Evolutionary conservation across 2,888 invertebrate species (phyloP), one percentile per base, ranked within the genome.

Genomic region (Apamea sordens): DNA sequence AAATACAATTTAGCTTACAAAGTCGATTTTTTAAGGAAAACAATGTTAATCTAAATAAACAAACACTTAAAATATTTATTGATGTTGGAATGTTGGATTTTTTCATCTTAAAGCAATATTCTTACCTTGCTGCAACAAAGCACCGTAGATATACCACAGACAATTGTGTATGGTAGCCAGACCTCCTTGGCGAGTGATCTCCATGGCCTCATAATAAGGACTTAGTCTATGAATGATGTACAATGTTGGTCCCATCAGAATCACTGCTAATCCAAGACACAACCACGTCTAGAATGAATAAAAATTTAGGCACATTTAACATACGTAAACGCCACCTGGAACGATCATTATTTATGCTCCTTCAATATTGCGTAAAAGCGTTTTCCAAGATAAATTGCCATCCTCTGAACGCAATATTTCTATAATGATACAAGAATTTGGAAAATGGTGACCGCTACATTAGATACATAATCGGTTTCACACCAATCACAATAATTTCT

Each of bases 111-210:
- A 36, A 63, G 5, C 11, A 53, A 44, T 11, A 4, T 28, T 8
- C 72, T 79, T 15, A 98, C 99, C 99, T 98, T 99, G 99, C 91
- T 99, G 99, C 63, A 99, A 96, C 74, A 99, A 95, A 2, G 99
- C 99, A 1, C 99, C 99, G 91, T 98, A 99, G 92, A 99, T 97
- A 91, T 99, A 99, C 98, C 98, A 98, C 63, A 98, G 97, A 89
- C 98, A 98, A 91, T 98, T 98, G 91, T 98, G 97, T 77, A 98
- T 97, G 0, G 97, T 97, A 2, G 97, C 94, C 8, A 97, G 90
- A 0, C 98, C 98, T 5, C 97, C 97, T 84, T 95, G 94, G 10
- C 96, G 95, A 0, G 95, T 95, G 71, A 97, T 97, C 69, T 97
- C 97, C 93, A 97, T 97, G 73, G 97, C 97, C 85, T 97, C 97